Evolutionary conservation across 2,888 invertebrate species (phyloP).

Genomic region (Ophion costatus): DNA sequence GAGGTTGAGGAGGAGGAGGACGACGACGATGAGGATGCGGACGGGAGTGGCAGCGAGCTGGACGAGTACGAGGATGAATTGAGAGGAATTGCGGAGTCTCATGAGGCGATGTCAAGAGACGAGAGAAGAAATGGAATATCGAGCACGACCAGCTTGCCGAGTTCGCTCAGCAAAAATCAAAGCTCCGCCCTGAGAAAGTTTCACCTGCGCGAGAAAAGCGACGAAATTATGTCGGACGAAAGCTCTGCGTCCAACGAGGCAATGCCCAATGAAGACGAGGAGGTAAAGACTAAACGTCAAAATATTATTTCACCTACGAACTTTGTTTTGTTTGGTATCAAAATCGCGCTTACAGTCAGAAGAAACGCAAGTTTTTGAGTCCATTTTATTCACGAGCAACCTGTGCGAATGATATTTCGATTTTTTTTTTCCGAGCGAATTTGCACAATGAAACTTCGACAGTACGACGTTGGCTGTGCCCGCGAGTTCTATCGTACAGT

Average conservation of each 20-base stretch:
- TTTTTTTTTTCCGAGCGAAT: constrained; percentile 28
- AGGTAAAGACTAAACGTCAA: constrained; percentile 62
- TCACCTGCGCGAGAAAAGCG: constrained; percentile 74
- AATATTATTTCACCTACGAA: neutral
- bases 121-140: constrained; percentile 70
- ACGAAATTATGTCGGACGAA: constrained; percentile 74
- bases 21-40: constrained; percentile 63
- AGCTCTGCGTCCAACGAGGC: constrained; percentile 75
- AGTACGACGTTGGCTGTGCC: constrained; percentile 24
- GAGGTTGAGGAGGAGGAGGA: constrained; percentile 65
- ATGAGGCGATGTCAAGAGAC: constrained; percentile 77
- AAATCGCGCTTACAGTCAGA: neutral
- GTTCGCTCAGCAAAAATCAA: constrained; percentile 45
- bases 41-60: constrained; percentile 63
- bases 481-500: constrained; percentile 6
- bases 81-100: constrained; percentile 75
- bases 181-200: constrained; percentile 67
- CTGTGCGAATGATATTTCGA: neutral
- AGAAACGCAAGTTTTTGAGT: neutral
- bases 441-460: constrained; percentile 49
- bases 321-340: neutral
- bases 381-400: neutral
- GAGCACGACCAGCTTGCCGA: constrained; percentile 59
- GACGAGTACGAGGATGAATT: constrained; percentile 77
- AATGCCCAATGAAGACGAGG: constrained; percentile 68